Evolutionary conservation across 2,888 invertebrate genomes (phyloP), one percentile per base, ranked within the genome.

Genomic region (Oxycera nigricornis): DNA sequence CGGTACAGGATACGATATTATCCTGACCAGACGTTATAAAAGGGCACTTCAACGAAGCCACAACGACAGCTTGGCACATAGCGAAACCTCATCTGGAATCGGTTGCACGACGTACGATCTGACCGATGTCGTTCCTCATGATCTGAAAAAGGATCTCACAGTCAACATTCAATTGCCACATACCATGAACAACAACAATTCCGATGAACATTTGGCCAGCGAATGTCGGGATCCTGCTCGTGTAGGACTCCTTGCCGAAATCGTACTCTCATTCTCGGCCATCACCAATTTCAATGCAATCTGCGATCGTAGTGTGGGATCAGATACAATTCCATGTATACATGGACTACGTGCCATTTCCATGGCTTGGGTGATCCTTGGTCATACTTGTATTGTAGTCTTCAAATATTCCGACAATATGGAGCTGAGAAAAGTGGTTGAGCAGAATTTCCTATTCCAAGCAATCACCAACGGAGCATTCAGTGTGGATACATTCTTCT

Each of bases 341-440:
- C 92, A 92, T 79, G 92, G 92, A 0, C 83, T 92, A 11, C 85
- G 91, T 57, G 88, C 89, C 11, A 85, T 91, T 75, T 90, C 90
- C 79, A 90, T 91, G 89, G 88, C 90, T 35, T 91, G 91, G 91
- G 90, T 91, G 74, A 90, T 91, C 77, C 87, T 91, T 76, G 92
- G 92, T 0, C 92, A 92, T 82, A 91, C 92, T 0, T 92, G 92
- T 81, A 93, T 94, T 79, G 89, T 93, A 2, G 90, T 91, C 2
- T 94, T 94, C 83, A 94, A 94, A 87, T 94, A 93, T 82, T 91
- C 93, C 57, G 94, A 94, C 83, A 94, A 95, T 84, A 92, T 92
- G 82, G 92, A 91, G 72, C 86, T 91, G 80, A 86, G 90, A 77
- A 89, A 88, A 79, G 88, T 92, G 75, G 89, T 93, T 39, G 92